A percentile compares a stretch with the other conserved stretches of the same genome.
These are phyloP conservation scores for Phenganax stokvisi DNA, from an alignment of 92 coral and sea anemone species.

Conservation along the genomic window DNA sequence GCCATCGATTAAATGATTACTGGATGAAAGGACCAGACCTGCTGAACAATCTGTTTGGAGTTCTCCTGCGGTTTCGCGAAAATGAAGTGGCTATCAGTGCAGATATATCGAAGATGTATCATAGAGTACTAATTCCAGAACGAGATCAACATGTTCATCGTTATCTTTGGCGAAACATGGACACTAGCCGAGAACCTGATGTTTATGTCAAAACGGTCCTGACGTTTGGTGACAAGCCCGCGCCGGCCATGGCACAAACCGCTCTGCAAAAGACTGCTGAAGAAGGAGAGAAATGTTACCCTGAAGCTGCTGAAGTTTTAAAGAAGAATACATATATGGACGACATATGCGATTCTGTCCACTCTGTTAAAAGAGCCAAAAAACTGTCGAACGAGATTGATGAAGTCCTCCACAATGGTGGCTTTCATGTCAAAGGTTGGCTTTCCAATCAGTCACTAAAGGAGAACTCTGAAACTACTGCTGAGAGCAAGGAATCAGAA, in stretches of 20 bases:
- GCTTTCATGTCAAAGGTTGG: no score
- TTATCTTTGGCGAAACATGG: conserved; percentile 59
- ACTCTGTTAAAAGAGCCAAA: conserved; percentile 30
- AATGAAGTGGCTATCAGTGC: conserved; percentile 45
- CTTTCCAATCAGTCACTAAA: no score
- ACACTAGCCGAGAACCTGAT: conserved; percentile 49
- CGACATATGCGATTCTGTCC: conserved; percentile 36
- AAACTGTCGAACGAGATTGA: conserved; percentile 45
- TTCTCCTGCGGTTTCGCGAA: conserved; percentile 47
- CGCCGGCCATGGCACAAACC: conserved; percentile 52
- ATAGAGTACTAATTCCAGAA: conserved; percentile 48
- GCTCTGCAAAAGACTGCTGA: conserved; percentile 47
- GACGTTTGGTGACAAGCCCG: conserved; percentile 53
- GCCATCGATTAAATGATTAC: no score
- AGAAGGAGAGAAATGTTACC: conserved; percentile 29
- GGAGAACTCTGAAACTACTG: no score
- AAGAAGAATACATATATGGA: conserved; percentile 46
- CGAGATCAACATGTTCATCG: conserved; percentile 60
- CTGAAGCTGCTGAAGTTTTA: conserved; percentile 23
- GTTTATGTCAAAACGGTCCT: conserved; percentile 52
- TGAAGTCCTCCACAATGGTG: neutral
- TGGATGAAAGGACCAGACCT: conserved; percentile 20
- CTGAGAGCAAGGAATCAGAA: no score
- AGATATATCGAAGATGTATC: conserved; percentile 57
- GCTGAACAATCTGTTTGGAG: conserved; percentile 48